Evolutionary conservation across 2,113 vertebrate genomes (phyloP), one percentile per base, ranked within the genome.

Genomic region (Plecotus auritus): DNA sequence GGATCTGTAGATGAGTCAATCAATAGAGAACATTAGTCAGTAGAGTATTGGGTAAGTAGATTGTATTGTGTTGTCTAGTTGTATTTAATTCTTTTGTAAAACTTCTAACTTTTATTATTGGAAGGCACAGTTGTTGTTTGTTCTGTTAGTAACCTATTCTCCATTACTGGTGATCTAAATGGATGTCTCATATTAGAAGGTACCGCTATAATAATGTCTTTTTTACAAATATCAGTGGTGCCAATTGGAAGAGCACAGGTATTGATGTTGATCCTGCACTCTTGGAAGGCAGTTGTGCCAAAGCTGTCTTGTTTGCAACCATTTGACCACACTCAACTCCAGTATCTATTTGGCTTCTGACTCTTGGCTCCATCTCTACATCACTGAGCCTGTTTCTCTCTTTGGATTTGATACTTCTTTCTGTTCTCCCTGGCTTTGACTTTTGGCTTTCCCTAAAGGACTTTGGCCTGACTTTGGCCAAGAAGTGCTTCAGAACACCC

Each of bases 401-500:
- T 92, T 81, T 94, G 85, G 54, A 86, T 12, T 77, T 73, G 35
- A 67, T 94, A 42, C n/a, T 85, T 82, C 35, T 85, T 85, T 94
- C 85, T 94, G 54, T 49, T 28, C 72, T 92, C 42, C 18, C 35
- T 86, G 35, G 77, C 49, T 73, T 81, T 96, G 26, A 74, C 32
- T 85, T 32, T 92, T 95, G 95, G 95, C 47, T 92, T 88, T 80
- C 22, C 73, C n/a, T 90, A 72, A 96, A 93, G n/a, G 54, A 74
- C 22, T 82, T 56, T 92, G 85, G 59, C 76, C 7, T 88, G 47
- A 20, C 77, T 94, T 90, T 94, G 35, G 42, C 83, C 30, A 56
- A 77, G 51, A 90, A 85, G 51, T 47, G 88, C 40, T 95, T 92
- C 56, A 92, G 91, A 67, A 64, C 30, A 51, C 51, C 23, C 20